A percentile compares a stretch with the other conserved stretches of the same genome.
Evolutionary conservation across 1,140 invertebrate genomes (phyloP).

Genomic region (Cryptotermes secundus): DNA sequence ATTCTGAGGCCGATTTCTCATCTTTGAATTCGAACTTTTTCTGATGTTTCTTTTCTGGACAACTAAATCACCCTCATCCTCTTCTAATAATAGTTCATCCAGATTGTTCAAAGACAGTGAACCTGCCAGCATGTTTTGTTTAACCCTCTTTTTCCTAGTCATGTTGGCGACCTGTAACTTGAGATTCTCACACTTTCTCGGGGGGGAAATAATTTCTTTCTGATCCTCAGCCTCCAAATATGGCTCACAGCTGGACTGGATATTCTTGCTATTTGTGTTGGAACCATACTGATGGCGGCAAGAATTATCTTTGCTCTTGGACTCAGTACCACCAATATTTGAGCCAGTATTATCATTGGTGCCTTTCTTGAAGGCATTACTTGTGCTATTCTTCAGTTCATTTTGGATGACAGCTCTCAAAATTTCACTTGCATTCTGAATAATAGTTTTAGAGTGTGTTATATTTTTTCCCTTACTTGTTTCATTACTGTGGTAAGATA

Average conservation of each 20-base stretch:
- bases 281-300: not conserved
- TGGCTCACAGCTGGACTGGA: not conserved
- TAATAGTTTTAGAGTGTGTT: not conserved
- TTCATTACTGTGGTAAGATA: not conserved
- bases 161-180: not conserved
- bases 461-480: not conserved
- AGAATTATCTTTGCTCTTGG: not conserved
- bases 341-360: no score
- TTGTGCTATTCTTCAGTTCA: not conserved
- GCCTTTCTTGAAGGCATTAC: not conserved
- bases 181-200: not conserved
- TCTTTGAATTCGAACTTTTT: no score
- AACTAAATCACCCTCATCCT: slow-evolving; percentile 25
- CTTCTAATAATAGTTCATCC: slow-evolving; percentile 44
- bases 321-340: no score
- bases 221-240: not conserved
- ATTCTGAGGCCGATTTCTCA: slow-evolving; percentile 41
- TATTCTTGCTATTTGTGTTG: not conserved
- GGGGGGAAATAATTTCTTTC: not conserved
- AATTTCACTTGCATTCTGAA: not conserved
- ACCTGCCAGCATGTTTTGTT: slow-evolving; percentile 42
- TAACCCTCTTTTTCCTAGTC: not conserved
- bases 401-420: not conserved
- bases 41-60: slow-evolving; percentile 41
- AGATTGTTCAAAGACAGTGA: slow-evolving; percentile 55